A percentile compares a stretch with the other conserved stretches of the same genome.
Evolutionary conservation across 2,797 vertebrate species (phyloP).

Genomic region (Odontamblyopus rebecca): DNA sequence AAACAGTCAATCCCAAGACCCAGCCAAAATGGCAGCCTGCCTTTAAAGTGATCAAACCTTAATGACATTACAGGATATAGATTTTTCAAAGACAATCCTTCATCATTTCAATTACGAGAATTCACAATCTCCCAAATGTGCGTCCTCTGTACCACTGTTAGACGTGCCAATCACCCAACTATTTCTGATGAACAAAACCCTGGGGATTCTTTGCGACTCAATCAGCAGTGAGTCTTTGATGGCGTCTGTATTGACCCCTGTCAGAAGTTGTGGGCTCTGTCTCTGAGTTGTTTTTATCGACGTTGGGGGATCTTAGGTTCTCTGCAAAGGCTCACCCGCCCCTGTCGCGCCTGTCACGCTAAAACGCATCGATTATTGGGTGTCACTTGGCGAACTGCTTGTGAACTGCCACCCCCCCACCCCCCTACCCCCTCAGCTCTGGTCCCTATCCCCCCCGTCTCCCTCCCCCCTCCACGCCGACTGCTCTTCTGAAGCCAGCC

Average conservation of each 20-base stretch:
- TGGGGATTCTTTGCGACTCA: slow-evolving; percentile 29
- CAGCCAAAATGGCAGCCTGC: too few relatives aligned
- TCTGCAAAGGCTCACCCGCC: slow-evolving; percentile 61
- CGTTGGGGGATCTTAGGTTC: slow-evolving; percentile 29
- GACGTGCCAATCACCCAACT: slow-evolving; percentile 21
- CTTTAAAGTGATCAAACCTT: not conserved
- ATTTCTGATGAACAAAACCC: slow-evolving; percentile 21
- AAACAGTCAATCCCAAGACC: too few relatives aligned
- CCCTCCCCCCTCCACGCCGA: slow-evolving; percentile 15
- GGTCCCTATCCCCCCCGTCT: too few relatives aligned
- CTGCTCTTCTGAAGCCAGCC: slow-evolving; percentile 54
- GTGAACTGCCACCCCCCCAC: slow-evolving; percentile 49
- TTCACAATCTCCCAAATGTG: not conserved
- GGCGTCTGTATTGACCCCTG: slow-evolving; percentile 32
- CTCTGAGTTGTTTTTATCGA: slow-evolving; percentile 62
- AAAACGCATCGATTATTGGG: slow-evolving; percentile 72
- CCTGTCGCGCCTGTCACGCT: slow-evolving; percentile 60
- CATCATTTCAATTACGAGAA: not conserved
- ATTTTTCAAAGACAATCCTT: not conserved
- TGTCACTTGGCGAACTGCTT: slow-evolving; percentile 66
- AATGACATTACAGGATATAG: not conserved
- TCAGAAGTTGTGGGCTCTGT: slow-evolving; percentile 40
- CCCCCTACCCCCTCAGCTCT: not conserved
- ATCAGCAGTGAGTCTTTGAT: slow-evolving; percentile 49
- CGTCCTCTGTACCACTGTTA: not conserved